Evolutionary conservation across 53 echinoderm and acorn worm species (phyloP).

Genomic region (Hippasteria phrygiana): DNA sequence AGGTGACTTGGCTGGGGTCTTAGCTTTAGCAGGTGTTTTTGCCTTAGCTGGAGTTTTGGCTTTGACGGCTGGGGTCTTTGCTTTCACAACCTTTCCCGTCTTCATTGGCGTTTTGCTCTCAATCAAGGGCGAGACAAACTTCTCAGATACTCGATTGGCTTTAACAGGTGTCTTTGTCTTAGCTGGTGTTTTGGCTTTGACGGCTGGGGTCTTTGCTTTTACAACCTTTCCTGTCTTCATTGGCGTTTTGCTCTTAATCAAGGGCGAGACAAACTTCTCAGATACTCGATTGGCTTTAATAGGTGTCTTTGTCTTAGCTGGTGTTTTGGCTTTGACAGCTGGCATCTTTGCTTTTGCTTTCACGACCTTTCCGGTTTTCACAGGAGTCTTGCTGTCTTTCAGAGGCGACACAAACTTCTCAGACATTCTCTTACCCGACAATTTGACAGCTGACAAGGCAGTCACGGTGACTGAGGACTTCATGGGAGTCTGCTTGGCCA

Average conservation of each 20-base stretch:
- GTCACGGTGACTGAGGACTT: constrained; percentile 49
- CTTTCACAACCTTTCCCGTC: constrained; percentile 28
- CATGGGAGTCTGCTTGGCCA: constrained; percentile 50
- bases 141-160: constrained; percentile 57
- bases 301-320: constrained; percentile 68
- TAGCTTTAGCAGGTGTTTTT: constrained; percentile 65
- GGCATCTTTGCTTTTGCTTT: constrained; percentile 32
- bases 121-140: constrained; percentile 71
- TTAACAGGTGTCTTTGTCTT: constrained; percentile 4
- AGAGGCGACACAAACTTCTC: constrained; percentile 74
- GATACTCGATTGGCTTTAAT: constrained; percentile 9
- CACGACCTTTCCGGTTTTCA: constrained; percentile 48
- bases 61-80: constrained; percentile 35
- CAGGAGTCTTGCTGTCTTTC: constrained; percentile 66
- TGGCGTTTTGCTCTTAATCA: constrained; percentile 65
- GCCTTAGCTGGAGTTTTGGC: constrained; percentile 74
- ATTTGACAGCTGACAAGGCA: constrained; percentile 25
- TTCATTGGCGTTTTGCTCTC: constrained; percentile 67
- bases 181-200: constrained; percentile 55
- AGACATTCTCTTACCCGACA: constrained; percentile 27
- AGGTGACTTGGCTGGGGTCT: constrained; percentile 72
- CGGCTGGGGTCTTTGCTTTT: constrained; percentile 14
- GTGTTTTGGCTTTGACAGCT: constrained; percentile 60
- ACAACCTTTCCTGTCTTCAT: constrained; percentile 49
- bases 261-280: constrained; percentile 71